Base-by-base conservation (phyloP, 2,113 vertebrate genomes). In the Brachirus orientalis region DNA sequence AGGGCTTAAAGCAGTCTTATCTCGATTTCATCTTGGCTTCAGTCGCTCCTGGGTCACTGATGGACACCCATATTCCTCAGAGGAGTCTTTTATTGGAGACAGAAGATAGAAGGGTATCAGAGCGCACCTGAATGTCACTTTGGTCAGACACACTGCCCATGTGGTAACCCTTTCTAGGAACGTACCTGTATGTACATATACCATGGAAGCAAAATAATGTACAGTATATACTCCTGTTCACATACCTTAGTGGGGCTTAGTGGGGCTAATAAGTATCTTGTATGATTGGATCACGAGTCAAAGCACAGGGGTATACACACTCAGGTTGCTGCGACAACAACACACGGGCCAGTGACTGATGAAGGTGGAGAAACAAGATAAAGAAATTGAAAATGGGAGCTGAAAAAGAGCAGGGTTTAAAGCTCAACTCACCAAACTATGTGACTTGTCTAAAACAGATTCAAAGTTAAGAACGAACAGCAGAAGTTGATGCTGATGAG, bases 1-100 rank as follows among this genome's bases (percentile, higher is more conserved):
- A 69, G 67, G 72, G 73, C 83, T 88, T 91, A 64, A 50, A 75
- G 57, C 57, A 63, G 65, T 85, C 85, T 87, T 86, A 89, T 90
- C 88, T 85, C 51, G 66, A 82, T 86, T 85, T 80, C 79, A 87
- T 91, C 82, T 84, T 63, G 67, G 75, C 82, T 75, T 74, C 63
- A 75, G 74, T 72, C 73, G 85, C 63, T 83, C 81, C 33, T 43
- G 79, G 86, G 87, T 90, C 86, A 77, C 79, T 82, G 75, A 71
- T 54, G 36, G 77, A 60, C 61, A 48, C 82, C 67, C 45, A 59
- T 72, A 79, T 77, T 84, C 80, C 79, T 82, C 72, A 75, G 80
- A 76, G 59, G 53, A 20, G 64, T 33, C 80, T 77, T 72, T 60
- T 62, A 80, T 82, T 87, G 81, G 83, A 62, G 43, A 64, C 35